Conservation (phyloP, 2,888 invertebrate genomes). For the Erannis defoliaria region DNA sequence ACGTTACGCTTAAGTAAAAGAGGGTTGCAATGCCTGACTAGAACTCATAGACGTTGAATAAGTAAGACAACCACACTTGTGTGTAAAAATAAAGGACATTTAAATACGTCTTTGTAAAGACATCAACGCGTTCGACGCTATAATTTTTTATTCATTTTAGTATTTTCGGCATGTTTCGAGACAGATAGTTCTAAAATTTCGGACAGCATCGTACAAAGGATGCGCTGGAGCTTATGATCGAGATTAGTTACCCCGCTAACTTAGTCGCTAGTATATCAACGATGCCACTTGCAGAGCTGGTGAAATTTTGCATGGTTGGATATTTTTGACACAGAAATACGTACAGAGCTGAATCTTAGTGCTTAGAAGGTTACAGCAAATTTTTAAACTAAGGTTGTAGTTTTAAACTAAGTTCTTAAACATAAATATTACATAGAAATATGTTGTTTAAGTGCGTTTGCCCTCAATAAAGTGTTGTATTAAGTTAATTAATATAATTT, state of each 20-base stretch:
- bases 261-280: not conserved
- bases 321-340: not conserved
- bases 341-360: not conserved
- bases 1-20: too few relatives aligned
- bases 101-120: not conserved
- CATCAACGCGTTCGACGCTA: slow-evolving; percentile 10
- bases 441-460: too few relatives aligned
- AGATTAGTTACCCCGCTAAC: not conserved
- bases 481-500: too few relatives aligned
- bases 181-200: not conserved
- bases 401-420: too few relatives aligned
- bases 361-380: too few relatives aligned
- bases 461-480: too few relatives aligned
- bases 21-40: too few relatives aligned
- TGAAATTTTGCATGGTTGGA: not conserved
- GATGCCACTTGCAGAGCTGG: not conserved
- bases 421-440: too few relatives aligned
- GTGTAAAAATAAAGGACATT: not conserved
- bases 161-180: not conserved
- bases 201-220: not conserved
- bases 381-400: too few relatives aligned
- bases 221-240: not conserved
- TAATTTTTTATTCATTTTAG: not conserved
- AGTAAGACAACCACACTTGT: not conserved
- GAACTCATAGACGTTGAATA: not conserved